Base-by-base conservation (phyloP, 2,797 vertebrate genomes). In the Taeniopygia guttata region DNA sequence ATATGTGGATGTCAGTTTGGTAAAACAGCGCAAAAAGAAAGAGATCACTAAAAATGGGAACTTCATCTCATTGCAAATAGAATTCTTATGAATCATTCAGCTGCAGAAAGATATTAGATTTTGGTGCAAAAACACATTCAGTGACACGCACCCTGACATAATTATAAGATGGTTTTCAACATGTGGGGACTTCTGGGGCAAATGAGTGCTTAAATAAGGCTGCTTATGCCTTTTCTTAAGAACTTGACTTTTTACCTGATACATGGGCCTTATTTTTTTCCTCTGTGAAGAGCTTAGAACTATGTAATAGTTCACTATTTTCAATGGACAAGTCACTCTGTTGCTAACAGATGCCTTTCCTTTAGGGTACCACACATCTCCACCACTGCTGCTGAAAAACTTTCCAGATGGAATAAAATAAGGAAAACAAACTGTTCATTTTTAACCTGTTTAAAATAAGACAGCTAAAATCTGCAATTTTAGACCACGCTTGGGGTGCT, bases 1-100 rank as follows among this genome's bases (percentile, higher is more conserved):
- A 54, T 40, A 73, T 6, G 12, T 34, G 29, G 11, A 78, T 84
- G 40, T 58, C 62, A 66, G 25, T 75, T 59, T 40, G 32, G 32
- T 76, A 89, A 90, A 93, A 74, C 17, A 87, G n/a, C 42, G 90
- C 40, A 56, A 93, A 73, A 93, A 81, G 16, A 68, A 81, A 36
- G 36, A 88, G 25, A 84, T 38, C 43, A 62, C 43, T 52, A 36
- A 72, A 90, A 88, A 77, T 30, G n/a, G 40, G 40, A 90, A 29
- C 58, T 84, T 69, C 21, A 46, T 48, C 16, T 75, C n/a, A 75
- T 8, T 72, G 30, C 23, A 69, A 86, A 72, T 8, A 43, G 43
- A 93, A 49, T 63, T 82, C 26, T 43, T 55, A 52, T 10, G 8
- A 34, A 79, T 76, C 51, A 82, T n/a, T n/a, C 52, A 84, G 51